Percentiles rank a stretch among this genome's conserved stretches.
Evolutionary conservation across 2,888 invertebrate genomes (phyloP).

Genomic region (Abrostola tripartita): DNA sequence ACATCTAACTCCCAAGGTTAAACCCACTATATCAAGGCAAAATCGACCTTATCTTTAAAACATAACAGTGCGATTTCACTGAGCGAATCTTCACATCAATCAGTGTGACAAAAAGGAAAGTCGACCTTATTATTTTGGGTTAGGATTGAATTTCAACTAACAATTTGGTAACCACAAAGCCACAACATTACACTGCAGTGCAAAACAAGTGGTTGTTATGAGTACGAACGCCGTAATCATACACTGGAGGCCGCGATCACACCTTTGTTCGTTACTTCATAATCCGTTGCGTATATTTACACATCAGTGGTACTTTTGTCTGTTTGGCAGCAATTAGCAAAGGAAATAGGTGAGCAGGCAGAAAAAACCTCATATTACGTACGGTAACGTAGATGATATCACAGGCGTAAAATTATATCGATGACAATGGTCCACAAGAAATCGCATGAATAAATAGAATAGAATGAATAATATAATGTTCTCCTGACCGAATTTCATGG

Average conservation of each 20-base stretch:
- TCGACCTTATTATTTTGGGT: not conserved
- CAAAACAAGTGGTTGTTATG: conserved; percentile 47
- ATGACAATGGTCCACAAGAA: too few relatives aligned
- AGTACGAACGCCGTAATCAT: conserved; percentile 13
- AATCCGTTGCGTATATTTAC: not conserved
- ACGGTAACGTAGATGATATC: too few relatives aligned
- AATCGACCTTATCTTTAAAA: conserved; percentile 15
- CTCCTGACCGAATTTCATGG: too few relatives aligned
- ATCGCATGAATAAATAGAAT: too few relatives aligned
- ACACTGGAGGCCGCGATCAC: conserved; percentile 16
- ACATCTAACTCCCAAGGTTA: conserved; percentile 13
- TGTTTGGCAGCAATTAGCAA: not conserved
- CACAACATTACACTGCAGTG: conserved; percentile 23
- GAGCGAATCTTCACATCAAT: conserved; percentile 7
- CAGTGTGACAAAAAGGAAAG: not conserved
- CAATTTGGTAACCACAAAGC: conserved; percentile 12
- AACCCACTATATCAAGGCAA: conserved; percentile 5
- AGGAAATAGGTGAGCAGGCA: too few relatives aligned
- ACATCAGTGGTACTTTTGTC: too few relatives aligned
- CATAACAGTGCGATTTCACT: conserved; percentile 18
- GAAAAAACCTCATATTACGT: too few relatives aligned
- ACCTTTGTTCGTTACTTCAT: conserved; percentile 3
- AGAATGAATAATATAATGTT: too few relatives aligned
- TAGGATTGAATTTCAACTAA: conserved; percentile 17
- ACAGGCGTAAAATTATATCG: too few relatives aligned